Evolutionary conservation across 2,113 vertebrate genomes (phyloP), one percentile per base, ranked within the genome.

Genomic region (Python bivittatus): DNA sequence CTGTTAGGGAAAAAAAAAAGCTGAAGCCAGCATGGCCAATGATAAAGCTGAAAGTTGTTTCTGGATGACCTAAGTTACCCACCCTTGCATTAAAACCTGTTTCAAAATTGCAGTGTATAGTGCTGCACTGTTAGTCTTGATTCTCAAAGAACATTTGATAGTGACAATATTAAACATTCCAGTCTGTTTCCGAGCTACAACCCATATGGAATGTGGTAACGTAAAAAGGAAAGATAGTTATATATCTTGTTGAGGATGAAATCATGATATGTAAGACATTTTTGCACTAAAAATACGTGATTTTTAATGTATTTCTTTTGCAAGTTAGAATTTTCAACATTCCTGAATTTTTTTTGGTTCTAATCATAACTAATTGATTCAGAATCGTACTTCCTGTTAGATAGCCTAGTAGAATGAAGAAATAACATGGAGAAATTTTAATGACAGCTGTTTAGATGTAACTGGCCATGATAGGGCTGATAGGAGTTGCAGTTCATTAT

Each of bases 191-290:
- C 3, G 4, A 20, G 56, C 42, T 52, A 61, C 20, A 91, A 85
- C 25, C 22, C 23, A 53, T 27, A 42, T 54, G 53, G 84, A 91
- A 64, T 64, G 3, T 86, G 38, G 38, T 22, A 64, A 86, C 48
- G 38, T 52, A 44, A 60, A 54, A 86, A 60, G 90, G 84, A 61
- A 53, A 84, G 57, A 38, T n/a, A 64, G 27, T 7, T 10, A 17
- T 86, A 8, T 86, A 53, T n/a, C 60, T 91, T 86, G 68, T 44
- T n/a, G 53, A 68, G n/a, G 60, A 72, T 91, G 84, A 86, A 91
- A 79, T 52, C n/a, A 91, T n/a, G 38, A 23, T 22, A 90, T 38
- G 11, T 25, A 90, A 27, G 11, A 20, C 17, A 38, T 5, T 83
- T 88, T 83, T 57, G 58, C 38, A 91, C 38, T 60, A 44, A 84